Evolutionary conservation across 2,888 invertebrate genomes (phyloP), one percentile per base, ranked within the genome.

Genomic region (Zhuqinia jingwanae): DNA sequence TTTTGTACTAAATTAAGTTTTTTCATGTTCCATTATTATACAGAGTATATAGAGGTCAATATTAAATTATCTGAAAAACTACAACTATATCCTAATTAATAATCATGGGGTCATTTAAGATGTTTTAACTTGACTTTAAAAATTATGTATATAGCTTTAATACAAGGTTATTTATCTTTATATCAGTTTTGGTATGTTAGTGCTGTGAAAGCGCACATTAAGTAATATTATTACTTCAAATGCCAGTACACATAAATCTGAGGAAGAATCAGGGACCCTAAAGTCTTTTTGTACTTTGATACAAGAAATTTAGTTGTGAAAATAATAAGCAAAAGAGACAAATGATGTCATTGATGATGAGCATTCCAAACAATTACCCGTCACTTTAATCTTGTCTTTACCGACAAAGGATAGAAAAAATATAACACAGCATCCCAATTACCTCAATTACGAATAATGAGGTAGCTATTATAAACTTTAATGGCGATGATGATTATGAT

Each of bases 251-350:
- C 53, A 30, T 27, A 56, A 80, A 56, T 81, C 83, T 83, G 83
- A 83, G 76, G 50, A 76, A 83, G 83, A 83, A 83, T 76, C 83
- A 83, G 83, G 83, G 81, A 81, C 81, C 81, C 47, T 73, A 73
- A 65, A 36, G 25, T 8, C 60, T 60, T 45, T 68, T 68, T 68
- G 68, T 68, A 68, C 68, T 68, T 68, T 68, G 68, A 42, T 68
- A 68, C 68, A 68, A 68, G 45, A 68, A 56, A 56, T 10, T 1
- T 36, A 0, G 22, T 45, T 42, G 20, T 68, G 68, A n/a, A 45
- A 68, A 45, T 45, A 17, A 68, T 25, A 47, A n/a, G 73, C 73
- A 50, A 78, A 45, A 53, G 73, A 78, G 50, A 53, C 65, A 80
- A n/a, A n/a, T n/a, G n/a, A n/a, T n/a, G n/a, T n/a, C n/a, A n/a